Evolutionary conservation across 1,140 invertebrate species (phyloP), one percentile per base, ranked within the genome.

Genomic region (Lucilia cuprina): DNA sequence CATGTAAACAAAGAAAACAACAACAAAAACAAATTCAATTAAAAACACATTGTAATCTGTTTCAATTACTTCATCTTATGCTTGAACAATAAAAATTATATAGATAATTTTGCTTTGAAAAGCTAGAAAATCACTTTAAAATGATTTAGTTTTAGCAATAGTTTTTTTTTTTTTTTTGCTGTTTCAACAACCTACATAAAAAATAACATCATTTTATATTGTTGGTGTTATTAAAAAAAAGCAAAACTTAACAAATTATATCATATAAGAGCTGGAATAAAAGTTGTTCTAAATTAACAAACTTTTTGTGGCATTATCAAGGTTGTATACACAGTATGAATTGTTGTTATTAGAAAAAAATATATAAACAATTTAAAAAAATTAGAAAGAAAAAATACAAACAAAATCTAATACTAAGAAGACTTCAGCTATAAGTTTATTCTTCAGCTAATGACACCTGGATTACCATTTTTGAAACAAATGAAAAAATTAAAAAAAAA

Each of bases 301-400:
- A 70, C 65, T 70, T 70, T 21, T 70, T 70, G 65, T 70, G 65
- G 65, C 65, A 70, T 70, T 21, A 70, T 70, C 65, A 70, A 70
- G 65, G 65, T 70, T 70, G n/a, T 17, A 60, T 7, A 14, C 41
- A 41, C 41, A 41, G 41, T 41, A 41, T 41, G 41, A 41, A 30
- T 30, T 30, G 25, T 30, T 30, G 25, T 30, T 30, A 30, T 30
- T 30, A 30, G 25, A 30, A 30, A 30, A 30, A 30, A 30, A 30
- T 2, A 5, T 5, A 12, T 49, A 14, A 55, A 70, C 19, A 70
- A 70, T n/a, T n/a, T 17, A 14, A 60, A 60, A 60, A 60, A 60
- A 60, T n/a, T 60, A 5, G n/a, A 17, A 70, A 70, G 9, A 70
- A 25, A 21, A n/a, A 70, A 70, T 5, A 21, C 8, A 70, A 70